Evolutionary conservation across 2,888 invertebrate genomes (phyloP), one percentile per base, ranked within the genome.

Genomic region (Chydorus sphaericus): DNA sequence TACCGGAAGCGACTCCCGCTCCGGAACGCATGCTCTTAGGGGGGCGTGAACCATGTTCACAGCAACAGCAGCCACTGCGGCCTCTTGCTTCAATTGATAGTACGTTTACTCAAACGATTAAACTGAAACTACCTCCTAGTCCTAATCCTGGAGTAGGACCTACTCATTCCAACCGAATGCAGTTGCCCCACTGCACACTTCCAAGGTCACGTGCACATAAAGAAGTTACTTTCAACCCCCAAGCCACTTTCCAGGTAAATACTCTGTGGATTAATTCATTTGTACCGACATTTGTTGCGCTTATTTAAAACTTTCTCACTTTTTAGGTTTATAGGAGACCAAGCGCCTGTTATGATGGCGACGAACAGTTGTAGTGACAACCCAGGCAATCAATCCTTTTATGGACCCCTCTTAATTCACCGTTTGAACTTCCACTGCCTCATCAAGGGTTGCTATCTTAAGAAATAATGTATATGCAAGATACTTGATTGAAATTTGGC

Each of bases 171-270:
- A 33, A 39, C 11, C 48, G 56, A 29, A 48, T 48, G 28, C 56
- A 56, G 33, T 50, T 48, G 10, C 48, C 56, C 16, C 48, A 50
- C 48, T 48, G 56, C 36, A 57, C 57, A 6, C 31, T 57, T 26
- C 57, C 57, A 26, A 31, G 57, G 11, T 37, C 38, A n/a, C 28
- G 53, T 18, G 48, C 31, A 4, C 57, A 57, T 20, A 57, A 57
- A 48, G 57, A 54, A 36, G 57, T 57, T 16, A 57, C 57, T 18
- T 57, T 57, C 23, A 57, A 57, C 20, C 57, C 57, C 8, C 52
- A 57, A 18, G 57, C 57, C 16, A 57, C 53, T 28, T 54, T 57
- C 36, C 57, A 57, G 49, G 57, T 57, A 54, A 30, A 11, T 16
- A 16, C 14, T 5, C 29, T 20, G 11, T n/a, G 7, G n/a, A 5